Conservation (phyloP, 2,113 vertebrate species). For the Prietella phreatophila region DNA sequence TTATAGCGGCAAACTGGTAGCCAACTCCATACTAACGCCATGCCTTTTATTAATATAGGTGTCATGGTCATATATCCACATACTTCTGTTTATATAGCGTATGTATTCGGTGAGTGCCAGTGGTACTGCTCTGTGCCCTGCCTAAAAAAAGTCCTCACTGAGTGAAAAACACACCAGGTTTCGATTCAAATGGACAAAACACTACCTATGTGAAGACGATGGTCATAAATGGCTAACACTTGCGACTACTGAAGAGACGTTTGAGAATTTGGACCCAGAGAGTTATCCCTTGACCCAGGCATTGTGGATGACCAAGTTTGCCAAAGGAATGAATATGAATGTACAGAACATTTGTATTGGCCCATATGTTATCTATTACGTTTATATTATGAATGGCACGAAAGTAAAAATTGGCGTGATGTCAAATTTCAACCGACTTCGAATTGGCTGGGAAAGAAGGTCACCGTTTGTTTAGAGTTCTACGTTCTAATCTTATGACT, state of each 20-base stretch:
- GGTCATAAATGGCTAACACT: neutral
- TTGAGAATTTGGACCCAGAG: neutral
- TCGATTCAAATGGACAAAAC: neutral
- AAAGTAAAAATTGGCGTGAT: neutral
- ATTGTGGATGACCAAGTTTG: neutral
- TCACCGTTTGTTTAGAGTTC: constrained; percentile 9
- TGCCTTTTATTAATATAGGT: too few relatives aligned
- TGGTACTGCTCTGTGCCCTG: neutral
- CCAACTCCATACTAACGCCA: neutral
- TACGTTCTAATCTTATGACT: constrained; percentile 37
- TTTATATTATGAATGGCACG: neutral
- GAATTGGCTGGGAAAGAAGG: constrained; percentile 4
- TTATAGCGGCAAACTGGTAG: neutral
- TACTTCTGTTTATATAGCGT: neutral
- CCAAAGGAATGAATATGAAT: neutral
- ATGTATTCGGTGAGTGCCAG: neutral
- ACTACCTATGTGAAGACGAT: neutral
- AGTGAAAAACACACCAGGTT: neutral
- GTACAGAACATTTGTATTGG: neutral
- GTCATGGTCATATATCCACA: neutral
- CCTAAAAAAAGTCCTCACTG: neutral
- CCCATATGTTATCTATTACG: neutral
- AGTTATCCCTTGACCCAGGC: neutral
- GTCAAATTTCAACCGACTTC: neutral
- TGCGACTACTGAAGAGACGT: neutral